Conservation (phyloP, 2,888 invertebrate species). For the Ormyrus pomaceus region DNA sequence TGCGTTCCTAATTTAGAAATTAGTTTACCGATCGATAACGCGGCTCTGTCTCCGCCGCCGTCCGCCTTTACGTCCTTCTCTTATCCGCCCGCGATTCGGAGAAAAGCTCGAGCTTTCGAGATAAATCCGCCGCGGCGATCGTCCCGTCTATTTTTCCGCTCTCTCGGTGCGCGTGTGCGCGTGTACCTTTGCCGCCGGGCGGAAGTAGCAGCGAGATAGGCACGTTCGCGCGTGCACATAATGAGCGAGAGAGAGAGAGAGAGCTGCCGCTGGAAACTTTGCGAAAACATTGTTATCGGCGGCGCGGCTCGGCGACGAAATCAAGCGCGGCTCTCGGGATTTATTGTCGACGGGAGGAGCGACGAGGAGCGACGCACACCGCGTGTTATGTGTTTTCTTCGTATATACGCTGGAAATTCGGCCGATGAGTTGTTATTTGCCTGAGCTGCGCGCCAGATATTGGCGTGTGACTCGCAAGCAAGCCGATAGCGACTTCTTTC, state of each 20-base stretch:
- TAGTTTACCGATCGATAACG: conserved; percentile 6
- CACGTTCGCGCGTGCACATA: not conserved
- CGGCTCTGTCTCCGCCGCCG: conserved; percentile 20
- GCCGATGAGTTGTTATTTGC: no score
- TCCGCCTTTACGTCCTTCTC: not conserved
- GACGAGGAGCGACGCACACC: not conserved
- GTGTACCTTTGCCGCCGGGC: conserved; percentile 17
- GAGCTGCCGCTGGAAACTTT: not conserved
- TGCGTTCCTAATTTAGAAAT: not conserved
- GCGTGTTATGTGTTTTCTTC: no score
- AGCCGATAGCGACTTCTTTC: no score
- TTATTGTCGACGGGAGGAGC: not conserved
- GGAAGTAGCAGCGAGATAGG: conserved; percentile 3
- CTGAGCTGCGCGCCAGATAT: no score
- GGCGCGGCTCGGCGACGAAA: no score
- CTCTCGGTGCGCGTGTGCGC: not conserved
- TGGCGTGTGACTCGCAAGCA: no score
- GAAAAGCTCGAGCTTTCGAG: not conserved
- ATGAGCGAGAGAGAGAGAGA: not conserved
- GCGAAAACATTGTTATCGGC: conserved; percentile 7
- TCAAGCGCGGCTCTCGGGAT: no score
- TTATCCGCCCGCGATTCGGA: not conserved
- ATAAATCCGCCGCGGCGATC: not conserved
- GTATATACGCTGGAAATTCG: no score
- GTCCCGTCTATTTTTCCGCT: not conserved